Percentiles rank a stretch among this genome's conserved stretches.
Evolutionary conservation across 2,797 vertebrate genomes (phyloP).

Genomic region (Tympanoctomys barrerae): DNA sequence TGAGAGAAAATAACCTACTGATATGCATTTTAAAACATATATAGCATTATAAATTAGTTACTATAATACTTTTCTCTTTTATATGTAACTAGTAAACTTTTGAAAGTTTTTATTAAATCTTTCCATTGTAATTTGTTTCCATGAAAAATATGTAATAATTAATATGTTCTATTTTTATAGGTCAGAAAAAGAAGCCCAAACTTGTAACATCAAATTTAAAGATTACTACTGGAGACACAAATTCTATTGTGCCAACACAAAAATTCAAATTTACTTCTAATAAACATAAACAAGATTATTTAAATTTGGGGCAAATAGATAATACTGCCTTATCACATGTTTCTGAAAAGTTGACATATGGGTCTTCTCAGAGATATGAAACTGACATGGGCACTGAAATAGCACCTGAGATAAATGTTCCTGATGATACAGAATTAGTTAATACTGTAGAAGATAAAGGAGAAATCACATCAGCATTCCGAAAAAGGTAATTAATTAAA

Average conservation of each 20-base stretch:
- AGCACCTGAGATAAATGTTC: conserved; percentile 67
- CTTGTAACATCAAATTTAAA: conserved; percentile 79
- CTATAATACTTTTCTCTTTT: conserved; percentile 30
- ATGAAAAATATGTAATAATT: conserved; percentile 66
- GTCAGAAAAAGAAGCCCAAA: conserved; percentile 70
- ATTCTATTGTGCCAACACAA: conserved; percentile 67
- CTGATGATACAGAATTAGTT: conserved; percentile 71
- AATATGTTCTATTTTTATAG: conserved; percentile 78
- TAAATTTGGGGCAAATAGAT: conserved; percentile 70
- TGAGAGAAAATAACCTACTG: background rate
- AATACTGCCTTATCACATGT: conserved; percentile 34
- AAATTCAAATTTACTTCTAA: conserved; percentile 74
- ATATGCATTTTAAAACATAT: background rate
- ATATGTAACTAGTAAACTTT: conserved; percentile 44
- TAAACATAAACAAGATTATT: conserved; percentile 69
- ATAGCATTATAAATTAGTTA: conserved; percentile 13
- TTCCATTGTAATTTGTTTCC: conserved; percentile 56
- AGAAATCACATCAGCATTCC: conserved; percentile 81
- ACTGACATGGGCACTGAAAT: conserved; percentile 61
- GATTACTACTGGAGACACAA: conserved; percentile 73
- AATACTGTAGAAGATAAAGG: conserved; percentile 78
- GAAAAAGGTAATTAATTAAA: conserved; percentile 85
- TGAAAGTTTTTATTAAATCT: conserved; percentile 44
- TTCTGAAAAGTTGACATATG: conserved; percentile 69
- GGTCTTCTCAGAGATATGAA: conserved; percentile 81